Base-by-base conservation (phyloP, 2,113 vertebrate species). In the Esox niger region DNA sequence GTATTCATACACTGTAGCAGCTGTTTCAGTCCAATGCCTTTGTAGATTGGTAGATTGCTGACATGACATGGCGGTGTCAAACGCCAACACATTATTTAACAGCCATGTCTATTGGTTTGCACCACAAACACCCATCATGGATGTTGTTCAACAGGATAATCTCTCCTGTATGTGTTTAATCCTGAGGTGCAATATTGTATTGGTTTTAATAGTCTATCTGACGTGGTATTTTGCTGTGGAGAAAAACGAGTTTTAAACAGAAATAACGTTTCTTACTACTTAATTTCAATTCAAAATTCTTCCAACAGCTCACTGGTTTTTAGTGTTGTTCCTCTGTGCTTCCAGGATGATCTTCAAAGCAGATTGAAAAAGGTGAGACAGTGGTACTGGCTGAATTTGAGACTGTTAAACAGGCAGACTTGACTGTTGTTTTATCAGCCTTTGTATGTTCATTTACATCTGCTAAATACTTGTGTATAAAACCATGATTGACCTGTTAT, bases 121-220 rank as follows among this genome's bases (percentile, higher is more conserved):
- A 87, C 84, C 89, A 71, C 83, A 82, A 38, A 84, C 79, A 71
- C 59, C 64, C 75, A 57, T 77, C 82, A 77, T 83, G 79, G 80
- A 77, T 76, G 78, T 75, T 46, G 74, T 82, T 83, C 66, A 78
- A 20, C n/a, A 79, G 86, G 11, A 10, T 17, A 43, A 43, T 43
- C 38, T 80, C 72, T 76, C 69, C 83, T 88, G 83, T 89, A 86
- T 73, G 83, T 80, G 82, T 88, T 80, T 65, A 52, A 86, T 84
- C 78, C 80, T 90, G 88, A 85, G 88, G 90, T 92, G 91, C 91
- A 91, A 91, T 92, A 91, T 90, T 88, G 87, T 74, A 86, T 86
- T 88, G 88, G 78, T 91, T 90, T 90, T 87, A 78, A 90, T 90
- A 60, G 79, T 82, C 80, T 89, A 84, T 89, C 73, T 64, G 62